Base-by-base conservation (phyloP, 2,888 invertebrate genomes). In the Spodoptera littoralis region DNA sequence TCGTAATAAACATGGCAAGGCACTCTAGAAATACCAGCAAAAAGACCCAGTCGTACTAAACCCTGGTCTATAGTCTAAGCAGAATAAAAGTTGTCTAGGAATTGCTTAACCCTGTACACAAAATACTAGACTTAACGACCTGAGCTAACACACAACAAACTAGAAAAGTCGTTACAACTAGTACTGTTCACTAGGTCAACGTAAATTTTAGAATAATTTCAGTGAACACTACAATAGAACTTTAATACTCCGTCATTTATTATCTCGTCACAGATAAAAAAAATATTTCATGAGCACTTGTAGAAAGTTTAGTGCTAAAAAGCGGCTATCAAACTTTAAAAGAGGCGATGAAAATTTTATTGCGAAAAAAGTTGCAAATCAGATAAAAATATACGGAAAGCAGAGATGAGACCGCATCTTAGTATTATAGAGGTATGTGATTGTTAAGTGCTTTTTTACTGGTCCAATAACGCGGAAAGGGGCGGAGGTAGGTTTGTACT, bases 61-160 rank as follows among this genome's bases (percentile, higher is more conserved):
- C 80, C 81, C 81, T 81, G 85, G 85, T 84, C 77, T 69, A 80
- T 79, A 73, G 59, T 79, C 59, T 54, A 4, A 27, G 11, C 30
- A 49, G 8, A 36, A 57, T 42, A 46, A 50, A 58, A 48, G 18
- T 54, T 57, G 60, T 18, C 52, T 41, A 52, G 22, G 22, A 12
- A 22, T 43, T 49, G 68, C 52, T 44, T 63, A 63, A 68, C 46
- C 71, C 64, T 27, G 13, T 42, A 66, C 27, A 51, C 13, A 27
- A 46, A 63, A 58, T 24, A 48, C 44, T 65, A 47, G 12, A 12
- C 45, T 36, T 64, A 55, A 47, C 18, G 43, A 41, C 50, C 30
- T 59, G 8, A 56, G 48, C 4, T 47, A 46, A 60, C 50, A 52
- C 18, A 45, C 1, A 45, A 57, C 22, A 62, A 66, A 58, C 45